Conservation (phyloP, 1,140 invertebrate genomes). For the Lethocerus indicus region DNA sequence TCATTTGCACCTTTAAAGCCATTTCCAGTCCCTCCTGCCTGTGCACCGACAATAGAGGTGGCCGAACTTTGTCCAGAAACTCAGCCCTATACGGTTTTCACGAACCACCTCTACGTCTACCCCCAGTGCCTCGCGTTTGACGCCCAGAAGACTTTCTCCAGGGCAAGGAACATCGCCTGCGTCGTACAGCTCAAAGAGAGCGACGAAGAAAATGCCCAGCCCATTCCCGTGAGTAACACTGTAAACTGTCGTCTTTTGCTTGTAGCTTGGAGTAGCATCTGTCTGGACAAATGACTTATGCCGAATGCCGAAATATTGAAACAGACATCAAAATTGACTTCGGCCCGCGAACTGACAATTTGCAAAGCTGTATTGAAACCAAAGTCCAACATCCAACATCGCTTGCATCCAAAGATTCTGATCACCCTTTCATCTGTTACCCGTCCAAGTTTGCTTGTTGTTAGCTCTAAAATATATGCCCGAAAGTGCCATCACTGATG, state of each 20-base stretch:
- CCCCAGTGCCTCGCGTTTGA: conserved; percentile 74
- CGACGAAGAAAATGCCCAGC: conserved; percentile 47
- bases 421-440: no score
- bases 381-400: no score
- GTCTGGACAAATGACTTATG: no score
- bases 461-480: no score
- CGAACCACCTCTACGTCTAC: conserved; percentile 83
- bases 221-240: conserved; percentile 40
- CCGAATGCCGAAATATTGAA: no score
- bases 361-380: no score
- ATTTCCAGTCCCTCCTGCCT: conserved; percentile 55
- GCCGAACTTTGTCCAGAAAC: conserved; percentile 60
- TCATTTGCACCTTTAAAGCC: conserved; percentile 62
- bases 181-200: conserved; percentile 67
- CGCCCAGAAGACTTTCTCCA: conserved; percentile 71
- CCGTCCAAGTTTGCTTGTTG: no score
- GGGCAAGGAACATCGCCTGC: conserved; percentile 83
- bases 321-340: no score
- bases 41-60: conserved; percentile 59
- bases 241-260: background rate
- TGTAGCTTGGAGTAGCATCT: no score
- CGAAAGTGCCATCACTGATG: no score
- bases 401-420: no score
- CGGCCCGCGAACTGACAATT: no score
- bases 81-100: conserved; percentile 61